These are phyloP conservation scores for Toxonevra muliebris DNA, from an alignment of 2,888 invertebrate genomes.

Conservation along the genomic window DNA sequence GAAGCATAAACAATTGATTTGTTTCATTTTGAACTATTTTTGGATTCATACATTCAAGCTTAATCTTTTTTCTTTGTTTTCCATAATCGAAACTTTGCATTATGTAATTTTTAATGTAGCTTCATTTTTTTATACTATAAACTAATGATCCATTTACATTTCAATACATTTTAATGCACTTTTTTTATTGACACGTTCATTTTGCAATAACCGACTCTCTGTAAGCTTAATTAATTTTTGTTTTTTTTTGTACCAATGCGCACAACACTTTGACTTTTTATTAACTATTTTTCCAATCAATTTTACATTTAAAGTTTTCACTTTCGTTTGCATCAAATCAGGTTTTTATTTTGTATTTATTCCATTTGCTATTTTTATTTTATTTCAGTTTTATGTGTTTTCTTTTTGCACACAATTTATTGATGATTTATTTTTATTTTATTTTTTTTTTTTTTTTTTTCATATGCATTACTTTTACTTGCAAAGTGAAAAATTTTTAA, in stretches of 20 bases:
- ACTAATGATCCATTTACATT: not conserved
- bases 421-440: not conserved
- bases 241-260: not conserved
- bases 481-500: constrained; percentile 46
- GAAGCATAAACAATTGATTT: too few relatives aligned
- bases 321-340: constrained; percentile 10
- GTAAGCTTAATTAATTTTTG: not conserved
- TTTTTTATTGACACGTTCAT: not conserved
- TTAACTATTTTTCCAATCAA: not conserved
- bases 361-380: not conserved
- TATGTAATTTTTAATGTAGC: too few relatives aligned
- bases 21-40: too few relatives aligned
- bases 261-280: too few relatives aligned
- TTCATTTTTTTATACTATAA: too few relatives aligned
- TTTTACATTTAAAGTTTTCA: constrained; percentile 4
- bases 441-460: not conserved
- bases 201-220: not conserved
- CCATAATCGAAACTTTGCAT: too few relatives aligned
- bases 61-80: too few relatives aligned
- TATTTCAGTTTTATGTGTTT: not conserved
- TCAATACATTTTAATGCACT: too few relatives aligned
- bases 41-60: too few relatives aligned
- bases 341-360: constrained; percentile 10
- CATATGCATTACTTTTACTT: not conserved
- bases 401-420: not conserved